Evolutionary conservation across 1,140 invertebrate species (phyloP).

Genomic region (Rhyacophila brunnea): DNA sequence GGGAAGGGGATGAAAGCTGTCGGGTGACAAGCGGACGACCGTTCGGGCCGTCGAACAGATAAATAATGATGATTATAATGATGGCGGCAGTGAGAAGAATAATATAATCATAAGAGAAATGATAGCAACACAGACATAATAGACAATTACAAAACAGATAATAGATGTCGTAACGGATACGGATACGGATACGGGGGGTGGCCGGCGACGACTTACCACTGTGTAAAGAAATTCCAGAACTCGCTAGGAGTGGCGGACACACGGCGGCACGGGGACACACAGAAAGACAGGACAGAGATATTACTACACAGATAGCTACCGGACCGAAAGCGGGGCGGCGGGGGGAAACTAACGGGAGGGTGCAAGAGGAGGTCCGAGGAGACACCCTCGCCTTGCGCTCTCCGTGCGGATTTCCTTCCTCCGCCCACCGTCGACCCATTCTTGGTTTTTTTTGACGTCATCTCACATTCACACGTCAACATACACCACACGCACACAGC

Average conservation of each 20-base stretch:
- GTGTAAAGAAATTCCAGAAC: constrained; percentile 96
- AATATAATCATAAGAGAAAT: constrained; percentile 23
- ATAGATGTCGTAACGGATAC: constrained; percentile 54
- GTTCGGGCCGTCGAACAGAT: constrained; percentile 16
- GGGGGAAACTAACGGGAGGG: too few species aligned
- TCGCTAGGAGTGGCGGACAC: constrained; percentile 77
- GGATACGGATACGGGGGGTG: constrained; percentile 56
- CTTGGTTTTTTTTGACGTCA: constrained; percentile 35
- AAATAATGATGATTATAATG: constrained; percentile 1
- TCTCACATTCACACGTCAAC: constrained; percentile 42
- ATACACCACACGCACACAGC: constrained; percentile 10
- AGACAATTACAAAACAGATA: constrained; percentile 49
- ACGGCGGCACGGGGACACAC: constrained; percentile 63
- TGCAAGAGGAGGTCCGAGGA: too few species aligned
- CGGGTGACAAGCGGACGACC: constrained; percentile 24
- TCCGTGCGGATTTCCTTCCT: constrained; percentile 41
- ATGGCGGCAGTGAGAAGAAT: constrained; percentile 21
- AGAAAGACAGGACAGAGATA: constrained; percentile 52
- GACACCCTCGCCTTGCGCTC: constrained; percentile 18
- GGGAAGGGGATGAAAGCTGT: constrained; percentile 20
- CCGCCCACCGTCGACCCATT: constrained; percentile 50
- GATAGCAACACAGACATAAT: constrained; percentile 51
- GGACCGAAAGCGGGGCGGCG: background rate
- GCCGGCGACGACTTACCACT: constrained; percentile 86
- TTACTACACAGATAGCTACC: constrained; percentile 67